Percentiles rank a stretch among this genome's conserved stretches.
These are phyloP conservation scores for Podabrus alpinus DNA, from an alignment of 2,888 invertebrate species.

Conservation along the genomic window DNA sequence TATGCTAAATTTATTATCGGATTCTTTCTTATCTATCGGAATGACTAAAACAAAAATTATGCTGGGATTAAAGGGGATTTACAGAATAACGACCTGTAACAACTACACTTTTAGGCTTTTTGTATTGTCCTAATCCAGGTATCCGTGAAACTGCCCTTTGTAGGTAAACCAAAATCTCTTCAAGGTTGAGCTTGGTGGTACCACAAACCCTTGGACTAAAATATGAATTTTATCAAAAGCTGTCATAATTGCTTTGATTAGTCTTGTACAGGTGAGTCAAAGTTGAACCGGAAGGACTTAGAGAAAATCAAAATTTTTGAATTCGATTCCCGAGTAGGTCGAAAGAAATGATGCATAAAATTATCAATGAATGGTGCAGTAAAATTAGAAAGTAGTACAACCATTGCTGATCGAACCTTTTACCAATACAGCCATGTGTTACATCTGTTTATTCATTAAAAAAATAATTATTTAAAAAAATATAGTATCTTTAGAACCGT, in stretches of 20 bases:
- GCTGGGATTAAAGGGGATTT: not conserved
- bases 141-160: not conserved
- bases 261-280: no score
- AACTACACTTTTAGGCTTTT: no score
- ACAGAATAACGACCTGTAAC: not conserved
- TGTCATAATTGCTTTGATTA: no score
- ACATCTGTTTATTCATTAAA: conserved; percentile 23
- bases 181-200: not conserved
- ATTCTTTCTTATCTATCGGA: not conserved
- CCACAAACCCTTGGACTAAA: not conserved
- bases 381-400: conserved; percentile 25
- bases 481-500: conserved; percentile 19
- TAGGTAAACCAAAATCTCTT: not conserved
- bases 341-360: not conserved
- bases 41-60: not conserved
- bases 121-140: not conserved
- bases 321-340: not conserved
- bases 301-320: not conserved
- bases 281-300: no score
- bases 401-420: conserved; percentile 12
- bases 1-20: not conserved
- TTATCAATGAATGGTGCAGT: conserved; percentile 7
- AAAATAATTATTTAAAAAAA: conserved; percentile 21
- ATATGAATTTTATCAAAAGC: no score
- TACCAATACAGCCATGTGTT: conserved; percentile 21